Base-by-base conservation (phyloP, 1,140 invertebrate genomes). In the Penaeus vannamei region DNA sequence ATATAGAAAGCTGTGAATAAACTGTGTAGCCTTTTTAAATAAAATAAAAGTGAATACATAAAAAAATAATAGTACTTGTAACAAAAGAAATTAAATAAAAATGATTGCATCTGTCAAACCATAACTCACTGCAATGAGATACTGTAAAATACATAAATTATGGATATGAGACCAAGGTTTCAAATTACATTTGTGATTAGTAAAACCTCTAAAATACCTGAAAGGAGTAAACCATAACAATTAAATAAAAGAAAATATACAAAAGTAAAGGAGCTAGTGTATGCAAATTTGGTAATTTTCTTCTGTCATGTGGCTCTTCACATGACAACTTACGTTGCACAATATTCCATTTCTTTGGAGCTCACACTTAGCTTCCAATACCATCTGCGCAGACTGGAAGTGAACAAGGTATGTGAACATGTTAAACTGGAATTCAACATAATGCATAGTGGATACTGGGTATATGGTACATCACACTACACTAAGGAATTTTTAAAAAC, bases 141-240 rank as follows among this genome's bases (percentile, higher is more conserved):
- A 22, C n/a, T 76, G 72, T 36, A 53, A 53, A 53, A 14, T 29
- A 76, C n/a, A 76, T 8, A 76, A 36, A 64, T 62, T 42, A 80
- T 81, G 77, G 77, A 87, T 87, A 81, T 87, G 86, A 87, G 86
- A 87, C 86, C 86, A 87, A 85, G 69, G 4, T 20, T 66, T 32
- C 22, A 32, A 66, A 62, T n/a, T n/a, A 32, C n/a, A 32, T 14
- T n/a, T 79, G 42, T 46, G 46, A 26, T 81, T 26, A 79, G 76
- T 36, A 36, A 22, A 46, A 36, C 17, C 17, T 53, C 53, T 53
- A 53, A 53, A 53, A 53, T 53, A 53, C 8, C 53, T 53, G 53
- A 53, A 53, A 53, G 53, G 53, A 53, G 17, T 53, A 53, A 53
- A 53, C 17, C 53, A 53, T 10, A 46, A 5, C 53, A 14, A 53